Evolutionary conservation across 2,113 vertebrate species (phyloP).

Genomic region (Halcyon senegalensis): DNA sequence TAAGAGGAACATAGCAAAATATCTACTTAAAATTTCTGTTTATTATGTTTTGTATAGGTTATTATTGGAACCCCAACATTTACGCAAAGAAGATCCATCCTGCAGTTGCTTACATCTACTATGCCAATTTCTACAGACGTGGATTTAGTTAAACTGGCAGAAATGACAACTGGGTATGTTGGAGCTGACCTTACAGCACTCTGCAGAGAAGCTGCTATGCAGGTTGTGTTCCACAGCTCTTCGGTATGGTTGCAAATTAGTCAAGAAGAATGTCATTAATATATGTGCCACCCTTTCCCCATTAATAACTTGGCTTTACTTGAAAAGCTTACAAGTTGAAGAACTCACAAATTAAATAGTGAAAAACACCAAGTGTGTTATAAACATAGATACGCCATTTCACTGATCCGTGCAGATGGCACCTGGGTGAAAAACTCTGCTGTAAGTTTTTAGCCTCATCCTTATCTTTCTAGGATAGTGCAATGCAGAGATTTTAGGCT

Average conservation of each 20-base stretch:
- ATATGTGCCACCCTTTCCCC: background rate
- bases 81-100: conserved; percentile 84
- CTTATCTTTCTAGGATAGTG: background rate
- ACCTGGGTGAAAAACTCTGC: background rate
- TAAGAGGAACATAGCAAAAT: background rate
- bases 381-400: background rate
- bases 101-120: conserved; percentile 80
- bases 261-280: background rate
- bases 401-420: background rate
- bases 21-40: background rate
- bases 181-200: conserved; percentile 93
- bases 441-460: background rate
- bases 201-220: conserved; percentile 91
- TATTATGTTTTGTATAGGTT: conserved; percentile 74
- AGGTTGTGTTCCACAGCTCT: conserved; percentile 76
- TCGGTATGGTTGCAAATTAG: conserved; percentile 75
- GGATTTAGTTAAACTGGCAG: conserved; percentile 81
- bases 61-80: conserved; percentile 88
- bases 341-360: background rate
- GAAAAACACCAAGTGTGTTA: background rate
- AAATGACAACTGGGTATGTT: conserved; percentile 89
- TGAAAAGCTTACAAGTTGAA: background rate
- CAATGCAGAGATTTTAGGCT: background rate
- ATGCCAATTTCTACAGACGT: conserved; percentile 82
- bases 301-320: background rate